phyloP scores from a whole-genome alignment of 2,797 vertebrate species.

The Falco rusticolus region DNA sequence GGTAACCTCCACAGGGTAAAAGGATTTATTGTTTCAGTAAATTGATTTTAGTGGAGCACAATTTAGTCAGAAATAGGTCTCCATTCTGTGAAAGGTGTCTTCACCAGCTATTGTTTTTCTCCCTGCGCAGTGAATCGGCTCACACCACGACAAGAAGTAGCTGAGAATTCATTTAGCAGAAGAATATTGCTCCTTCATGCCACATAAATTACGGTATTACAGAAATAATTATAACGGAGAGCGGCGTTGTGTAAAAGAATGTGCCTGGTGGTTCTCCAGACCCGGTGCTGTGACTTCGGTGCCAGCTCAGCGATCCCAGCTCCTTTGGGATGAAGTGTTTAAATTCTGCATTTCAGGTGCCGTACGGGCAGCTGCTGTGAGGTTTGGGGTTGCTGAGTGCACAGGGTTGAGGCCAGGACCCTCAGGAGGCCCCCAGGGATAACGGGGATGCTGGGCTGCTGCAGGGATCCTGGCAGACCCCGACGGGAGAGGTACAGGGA shows the following conservation, averaged over 20 bases:
- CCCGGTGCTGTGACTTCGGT: fast-evolving
- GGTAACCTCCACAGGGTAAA: conserved; percentile 23
- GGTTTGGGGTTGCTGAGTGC: neutral
- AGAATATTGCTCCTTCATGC: conserved; percentile 50
- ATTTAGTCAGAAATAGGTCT: conserved; percentile 43
- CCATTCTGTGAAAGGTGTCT: conserved; percentile 9
- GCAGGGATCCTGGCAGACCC: neutral
- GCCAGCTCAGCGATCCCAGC: neutral
- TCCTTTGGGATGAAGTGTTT: neutral
- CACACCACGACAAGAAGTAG: neutral
- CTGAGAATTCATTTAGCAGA: conserved; percentile 61
- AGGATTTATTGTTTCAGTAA: conserved; percentile 60
- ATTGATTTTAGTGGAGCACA: conserved; percentile 54
- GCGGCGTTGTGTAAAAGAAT: neutral
- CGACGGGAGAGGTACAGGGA: fast-evolving
- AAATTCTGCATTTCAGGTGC: neutral
- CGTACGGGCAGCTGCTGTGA: fast-evolving
- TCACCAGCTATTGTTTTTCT: conserved; percentile 12
- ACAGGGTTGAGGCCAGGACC: fast-evolving
- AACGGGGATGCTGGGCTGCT: fast-evolving
- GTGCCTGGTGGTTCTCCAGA: neutral
- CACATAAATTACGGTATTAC: neutral
- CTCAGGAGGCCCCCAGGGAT: neutral
- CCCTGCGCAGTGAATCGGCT: neutral
- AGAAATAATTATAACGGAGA: neutral